Conservation (phyloP, 2,113 vertebrate species). For the Caranx melampygus region DNA sequence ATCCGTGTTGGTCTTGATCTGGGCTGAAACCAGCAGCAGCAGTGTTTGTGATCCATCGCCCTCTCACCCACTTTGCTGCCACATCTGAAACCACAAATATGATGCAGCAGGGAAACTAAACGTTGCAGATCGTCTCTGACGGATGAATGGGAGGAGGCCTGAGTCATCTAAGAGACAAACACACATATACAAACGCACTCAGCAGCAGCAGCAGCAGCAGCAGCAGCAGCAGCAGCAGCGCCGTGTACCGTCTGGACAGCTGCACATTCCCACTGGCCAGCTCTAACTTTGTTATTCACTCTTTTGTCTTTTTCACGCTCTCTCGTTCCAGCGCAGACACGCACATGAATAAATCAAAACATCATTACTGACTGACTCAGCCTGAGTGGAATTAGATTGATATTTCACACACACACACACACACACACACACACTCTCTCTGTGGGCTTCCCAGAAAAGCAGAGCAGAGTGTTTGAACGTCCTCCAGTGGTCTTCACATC, state of each 20-base stretch:
- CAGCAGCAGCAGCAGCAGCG: not conserved
- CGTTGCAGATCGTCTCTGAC: not conserved
- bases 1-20: not conserved
- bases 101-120: not conserved
- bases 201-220: not conserved
- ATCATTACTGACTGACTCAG: conserved; percentile 30
- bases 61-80: not conserved
- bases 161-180: conserved; percentile 6
- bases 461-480: conserved; percentile 39
- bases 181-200: conserved; percentile 27
- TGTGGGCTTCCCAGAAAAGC: conserved; percentile 59
- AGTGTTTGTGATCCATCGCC: not conserved
- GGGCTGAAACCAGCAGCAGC: not conserved
- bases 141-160: conserved; percentile 23
- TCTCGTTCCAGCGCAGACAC: not conserved
- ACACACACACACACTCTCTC: not conserved
- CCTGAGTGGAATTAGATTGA: conserved; percentile 9
- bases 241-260: not conserved
- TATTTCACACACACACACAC: not conserved
- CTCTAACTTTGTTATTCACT: conserved; percentile 8
- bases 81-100: not conserved
- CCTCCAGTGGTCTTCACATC: conserved; percentile 25
- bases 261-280: not conserved
- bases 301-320: conserved; percentile 22
- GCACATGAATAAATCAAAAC: conserved; percentile 3